Evolutionary conservation across 2,113 vertebrate species (phyloP), one percentile per base, ranked within the genome.

Genomic region (Pangasianodon hypophthalmus): DNA sequence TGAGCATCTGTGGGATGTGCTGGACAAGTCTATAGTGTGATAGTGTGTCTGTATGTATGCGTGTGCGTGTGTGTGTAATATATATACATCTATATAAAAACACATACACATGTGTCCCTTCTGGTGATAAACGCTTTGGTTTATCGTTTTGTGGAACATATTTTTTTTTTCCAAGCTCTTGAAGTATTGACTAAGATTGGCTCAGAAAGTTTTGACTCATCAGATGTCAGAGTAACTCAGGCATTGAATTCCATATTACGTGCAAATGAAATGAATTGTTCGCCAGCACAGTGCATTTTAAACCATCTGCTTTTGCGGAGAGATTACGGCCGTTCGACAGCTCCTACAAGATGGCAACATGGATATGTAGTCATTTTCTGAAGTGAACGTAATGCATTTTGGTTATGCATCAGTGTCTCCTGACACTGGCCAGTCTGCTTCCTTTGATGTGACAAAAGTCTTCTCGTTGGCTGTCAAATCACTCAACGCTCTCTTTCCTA

Each of bases 361-460:
- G 88, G 91, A 92, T 90, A 93, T 87, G 85, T 87, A 90, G 89
- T 92, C 86, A 91, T 89, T 86, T 90, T 87, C 79, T 88, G 82
- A 88, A 91, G 50, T 73, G 88, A 91, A 89, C 86, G 88, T 88
- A 91, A 90, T 92, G 87, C 86, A 87, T 92, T 90, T 92, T 90
- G 90, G 90, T 90, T 93, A 86, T 92, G 92, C 90, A 91, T 89
- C 91, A 91, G 79, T 90, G 87, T 88, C 84, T 92, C 83, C 80
- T 92, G 90, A 91, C 89, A 92, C 90, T 75, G 89, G 91, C 91
- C 87, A 91, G 88, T 90, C 90, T 91, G 87, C 91, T 90, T 77
- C 88, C 82, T 88, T 85, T 91, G 87, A 93, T 69, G 91, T 90
- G 91, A 90, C 87, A 89, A 92, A 88, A 90, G 85, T 91, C 90